Conservation (phyloP, 2,888 invertebrate genomes). For the Cheilosia urbana region DNA sequence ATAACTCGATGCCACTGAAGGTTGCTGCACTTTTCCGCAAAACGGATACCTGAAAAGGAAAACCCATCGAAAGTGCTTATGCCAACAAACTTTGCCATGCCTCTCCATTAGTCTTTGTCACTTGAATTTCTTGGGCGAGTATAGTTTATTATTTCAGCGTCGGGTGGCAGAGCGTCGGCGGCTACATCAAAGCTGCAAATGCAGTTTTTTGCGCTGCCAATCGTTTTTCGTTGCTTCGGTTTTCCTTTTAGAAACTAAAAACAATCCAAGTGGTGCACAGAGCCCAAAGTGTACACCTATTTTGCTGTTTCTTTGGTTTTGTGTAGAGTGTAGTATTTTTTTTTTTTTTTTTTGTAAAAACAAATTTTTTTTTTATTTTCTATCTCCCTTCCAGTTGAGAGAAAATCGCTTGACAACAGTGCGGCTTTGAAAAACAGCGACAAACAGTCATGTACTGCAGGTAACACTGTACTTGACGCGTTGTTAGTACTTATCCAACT, state of each 20-base stretch:
- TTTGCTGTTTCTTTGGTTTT: constrained; percentile 20
- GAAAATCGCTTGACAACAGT: constrained; percentile 48
- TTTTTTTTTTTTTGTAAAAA: constrained; percentile 11
- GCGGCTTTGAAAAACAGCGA: constrained; percentile 41
- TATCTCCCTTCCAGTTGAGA: constrained; percentile 29
- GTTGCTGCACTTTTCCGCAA: too few species aligned
- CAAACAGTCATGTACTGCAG: constrained; percentile 33
- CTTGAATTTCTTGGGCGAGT: constrained; percentile 14
- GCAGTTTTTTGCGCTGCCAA: constrained; percentile 28
- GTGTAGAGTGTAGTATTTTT: not conserved
- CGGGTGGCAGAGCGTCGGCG: constrained; percentile 31
- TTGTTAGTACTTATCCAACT: constrained; percentile 42
- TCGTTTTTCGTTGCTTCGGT: constrained; percentile 29
- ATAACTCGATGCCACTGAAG: too few species aligned
- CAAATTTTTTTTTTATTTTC: constrained; percentile 5
- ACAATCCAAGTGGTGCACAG: constrained; percentile 4
- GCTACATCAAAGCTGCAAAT: constrained; percentile 63
- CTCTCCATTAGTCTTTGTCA: constrained; percentile 20
- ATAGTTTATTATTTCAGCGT: too few species aligned
- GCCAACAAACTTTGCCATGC: constrained; percentile 4
- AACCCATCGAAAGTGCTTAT: not conserved
- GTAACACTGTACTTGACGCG: constrained; percentile 55
- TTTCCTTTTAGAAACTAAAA: constrained; percentile 59
- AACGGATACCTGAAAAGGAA: too few species aligned
- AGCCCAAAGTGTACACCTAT: not conserved